Conservation (phyloP, 2,113 vertebrate species). For the Anarhynchus alexandrinus region DNA sequence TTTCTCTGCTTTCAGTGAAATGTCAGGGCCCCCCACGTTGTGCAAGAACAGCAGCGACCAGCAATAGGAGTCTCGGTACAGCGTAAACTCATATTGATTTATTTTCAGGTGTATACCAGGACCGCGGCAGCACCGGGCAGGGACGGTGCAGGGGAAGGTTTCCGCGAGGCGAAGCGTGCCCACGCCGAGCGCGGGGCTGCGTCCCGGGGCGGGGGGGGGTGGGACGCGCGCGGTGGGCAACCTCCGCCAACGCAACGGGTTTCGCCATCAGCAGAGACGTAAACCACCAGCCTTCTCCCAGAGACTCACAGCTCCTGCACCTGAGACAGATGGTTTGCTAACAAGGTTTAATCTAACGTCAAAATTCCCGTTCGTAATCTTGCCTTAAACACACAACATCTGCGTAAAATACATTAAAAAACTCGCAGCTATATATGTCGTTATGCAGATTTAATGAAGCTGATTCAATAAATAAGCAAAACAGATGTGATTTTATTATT, state of each 20-base stretch:
- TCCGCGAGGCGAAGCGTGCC: too few relatives aligned
- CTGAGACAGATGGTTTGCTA: neutral
- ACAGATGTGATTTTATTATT: neutral
- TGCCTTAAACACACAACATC: neutral
- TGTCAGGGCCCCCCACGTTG: neutral
- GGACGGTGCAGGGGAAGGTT: neutral
- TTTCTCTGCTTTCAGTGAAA: neutral
- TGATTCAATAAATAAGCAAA: neutral
- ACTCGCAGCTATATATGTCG: accelerated
- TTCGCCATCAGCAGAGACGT: neutral
- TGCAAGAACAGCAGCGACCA: neutral
- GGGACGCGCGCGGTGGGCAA: too few relatives aligned
- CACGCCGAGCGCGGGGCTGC: accelerated
- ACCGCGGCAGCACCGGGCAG: accelerated
- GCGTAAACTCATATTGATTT: accelerated
- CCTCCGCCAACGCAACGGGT: accelerated
- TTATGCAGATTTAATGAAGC: neutral
- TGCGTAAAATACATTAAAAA: neutral
- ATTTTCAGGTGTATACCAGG: neutral
- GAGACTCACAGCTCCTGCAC: accelerated
- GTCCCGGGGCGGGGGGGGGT: neutral
- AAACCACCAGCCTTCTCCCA: neutral
- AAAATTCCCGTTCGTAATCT: too few relatives aligned
- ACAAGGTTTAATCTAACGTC: neutral
- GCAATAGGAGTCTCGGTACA: accelerated